These are phyloP conservation scores for Busseola fusca DNA, from an alignment of 2,888 invertebrate genomes.

Conservation along the genomic window DNA sequence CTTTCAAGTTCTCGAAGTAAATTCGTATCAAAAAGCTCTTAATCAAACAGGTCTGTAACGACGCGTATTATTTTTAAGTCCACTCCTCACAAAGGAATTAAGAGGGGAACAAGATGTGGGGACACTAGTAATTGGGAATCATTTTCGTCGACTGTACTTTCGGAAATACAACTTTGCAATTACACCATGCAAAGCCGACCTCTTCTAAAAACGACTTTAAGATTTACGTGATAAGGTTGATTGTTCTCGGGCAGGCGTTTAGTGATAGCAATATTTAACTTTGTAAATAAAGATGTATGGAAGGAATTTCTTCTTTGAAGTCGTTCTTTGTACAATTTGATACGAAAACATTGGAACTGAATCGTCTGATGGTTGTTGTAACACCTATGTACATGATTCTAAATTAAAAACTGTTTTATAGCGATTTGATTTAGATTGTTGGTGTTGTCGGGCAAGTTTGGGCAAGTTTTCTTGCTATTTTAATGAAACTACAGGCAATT, in stretches of 20 bases:
- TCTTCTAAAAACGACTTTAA: slow-evolving; percentile 14
- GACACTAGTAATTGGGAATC: slow-evolving; percentile 68
- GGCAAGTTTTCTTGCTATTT: not conserved
- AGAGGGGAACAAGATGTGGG: slow-evolving; percentile 56
- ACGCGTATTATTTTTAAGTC: slow-evolving; percentile 64
- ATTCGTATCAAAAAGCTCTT: slow-evolving; percentile 53
- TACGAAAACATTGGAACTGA: slow-evolving; percentile 56
- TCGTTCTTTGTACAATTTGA: slow-evolving; percentile 62
- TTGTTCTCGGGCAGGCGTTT: not conserved
- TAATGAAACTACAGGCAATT: not conserved
- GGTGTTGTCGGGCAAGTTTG: not conserved
- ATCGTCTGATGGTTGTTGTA: slow-evolving; percentile 47
- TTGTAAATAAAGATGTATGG: slow-evolving; percentile 52
- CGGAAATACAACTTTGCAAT: slow-evolving; percentile 28
- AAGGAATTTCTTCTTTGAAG: slow-evolving; percentile 62
- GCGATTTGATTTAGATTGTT: slow-evolving; percentile 9
- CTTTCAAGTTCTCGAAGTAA: slow-evolving; percentile 44
- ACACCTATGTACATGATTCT: slow-evolving; percentile 36
- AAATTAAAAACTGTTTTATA: slow-evolving; percentile 42
- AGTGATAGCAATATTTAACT: slow-evolving; percentile 8
- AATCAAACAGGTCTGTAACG: slow-evolving; percentile 55
- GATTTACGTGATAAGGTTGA: slow-evolving; percentile 15
- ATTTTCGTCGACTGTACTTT: slow-evolving; percentile 61
- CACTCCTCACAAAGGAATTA: slow-evolving; percentile 66
- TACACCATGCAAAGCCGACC: slow-evolving; percentile 1